Base-by-base conservation (phyloP, 2,113 vertebrate species). In the Colossoma macropomum region DNA sequence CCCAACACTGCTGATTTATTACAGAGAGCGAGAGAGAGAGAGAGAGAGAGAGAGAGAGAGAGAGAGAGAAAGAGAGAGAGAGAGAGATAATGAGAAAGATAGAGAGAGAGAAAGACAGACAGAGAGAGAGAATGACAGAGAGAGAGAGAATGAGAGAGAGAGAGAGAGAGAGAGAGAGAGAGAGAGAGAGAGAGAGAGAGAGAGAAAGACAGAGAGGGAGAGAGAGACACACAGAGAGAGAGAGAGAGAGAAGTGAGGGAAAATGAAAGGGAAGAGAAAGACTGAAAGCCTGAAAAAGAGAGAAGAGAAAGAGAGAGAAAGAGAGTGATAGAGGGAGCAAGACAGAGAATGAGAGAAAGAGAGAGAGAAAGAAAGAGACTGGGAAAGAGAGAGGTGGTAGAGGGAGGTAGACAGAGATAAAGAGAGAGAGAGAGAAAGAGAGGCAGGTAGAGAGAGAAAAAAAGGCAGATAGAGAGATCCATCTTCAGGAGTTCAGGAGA, bases 1-100 rank as follows among this genome's bases (percentile, higher is more conserved):
- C 96, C 96, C 95, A 97, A 95, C 93, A 96, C 95, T 94, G 94
- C 95, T 98, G 96, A 99, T 99, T 99, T 99, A 99, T 99, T 97
- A 97, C 93, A 94, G 95, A 93, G 94, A 94, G 92, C 90, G 85
- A 89, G 87, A 91, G 91, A 86, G 80, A 81, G 79, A 59, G 72
- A 78, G 78, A 80, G 68, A 75, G 71, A 76, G 80, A 52, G 50
- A 52, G 52, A 69, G 41, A 86, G 23, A 68, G 62, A 87, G 88
- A 74, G 45, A 45, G 41, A 68, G 48, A 52, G 81, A 75, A 65
- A 75, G 70, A 79, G 80, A 66, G 28, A 62, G 28, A 85, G 23
- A 66, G 62, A 88, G 88, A 73, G 45, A 30, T 28, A 68, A 32
- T 52, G 77, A 32, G 27, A 25, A 63, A 45, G 78, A 73, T 32